phyloP scores from a whole-genome alignment of 1,140 invertebrate genomes.

The Pseudachorutes palmiensis region DNA sequence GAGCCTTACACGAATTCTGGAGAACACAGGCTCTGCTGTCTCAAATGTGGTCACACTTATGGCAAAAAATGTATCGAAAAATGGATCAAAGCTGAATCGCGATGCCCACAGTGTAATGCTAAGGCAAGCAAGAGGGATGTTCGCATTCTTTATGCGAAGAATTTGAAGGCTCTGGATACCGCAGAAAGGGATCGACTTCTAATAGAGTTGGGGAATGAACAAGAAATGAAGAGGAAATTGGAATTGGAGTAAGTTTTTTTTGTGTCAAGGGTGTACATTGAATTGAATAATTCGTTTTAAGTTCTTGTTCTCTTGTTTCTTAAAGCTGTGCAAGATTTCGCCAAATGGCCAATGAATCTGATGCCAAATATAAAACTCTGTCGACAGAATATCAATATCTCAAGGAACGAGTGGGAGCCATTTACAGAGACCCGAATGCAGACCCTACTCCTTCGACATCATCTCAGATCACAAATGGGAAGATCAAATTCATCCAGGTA shows the following conservation, averaged over 20 bases:
- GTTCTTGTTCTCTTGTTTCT: background rate
- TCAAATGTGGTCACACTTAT: conserved; percentile 87
- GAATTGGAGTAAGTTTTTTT: conserved; percentile 45
- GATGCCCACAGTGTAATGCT: conserved; percentile 81
- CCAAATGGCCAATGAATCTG: background rate
- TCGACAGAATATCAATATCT: conserved; percentile 28
- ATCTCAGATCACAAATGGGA: background rate
- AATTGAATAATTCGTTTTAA: too few species aligned
- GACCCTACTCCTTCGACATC: background rate
- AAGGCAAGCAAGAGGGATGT: conserved; percentile 66
- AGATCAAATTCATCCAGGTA: background rate
- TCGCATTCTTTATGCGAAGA: conserved; percentile 59
- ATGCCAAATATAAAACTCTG: conserved; percentile 17
- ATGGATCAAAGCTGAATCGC: conserved; percentile 55
- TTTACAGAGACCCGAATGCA: conserved; percentile 2
- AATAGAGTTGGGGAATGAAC: conserved; percentile 48
- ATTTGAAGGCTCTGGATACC: conserved; percentile 56
- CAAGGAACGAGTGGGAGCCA: conserved; percentile 16
- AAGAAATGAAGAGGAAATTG: conserved; percentile 42
- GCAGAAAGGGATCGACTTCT: conserved; percentile 52
- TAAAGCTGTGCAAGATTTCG: background rate
- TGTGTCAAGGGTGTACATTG: too few species aligned
- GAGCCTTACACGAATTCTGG: conserved; percentile 79
- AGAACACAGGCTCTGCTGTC: conserved; percentile 65
- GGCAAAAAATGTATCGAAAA: conserved; percentile 70